Base-by-base conservation (phyloP, 1,140 invertebrate species). In the Acyrthosiphon pisum region DNA sequence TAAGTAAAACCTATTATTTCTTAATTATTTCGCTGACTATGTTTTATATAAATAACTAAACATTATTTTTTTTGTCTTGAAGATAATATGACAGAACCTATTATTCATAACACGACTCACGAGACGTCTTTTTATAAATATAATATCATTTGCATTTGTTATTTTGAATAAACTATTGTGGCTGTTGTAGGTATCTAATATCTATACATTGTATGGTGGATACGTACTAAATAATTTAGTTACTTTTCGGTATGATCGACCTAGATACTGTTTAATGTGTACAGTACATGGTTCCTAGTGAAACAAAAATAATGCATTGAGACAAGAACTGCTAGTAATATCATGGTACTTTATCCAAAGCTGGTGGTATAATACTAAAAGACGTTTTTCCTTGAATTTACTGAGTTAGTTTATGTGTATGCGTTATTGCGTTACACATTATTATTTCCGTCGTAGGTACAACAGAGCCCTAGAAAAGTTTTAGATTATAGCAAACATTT, bases 121-220 rank as follows among this genome's bases (percentile, higher is more conserved):
- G 4, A 20, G 30, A 76, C 11, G 0, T n/a, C 14, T 76, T 76
- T 76, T 76, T n/a, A n/a, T 76, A 30, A 76, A 76, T 18, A 76
- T 76, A 76, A 76, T 76, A n/a, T 76, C 60, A 76, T 76, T 76
- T n/a, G 60, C 60, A 76, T 76, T 76, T n/a, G 60, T n/a, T 76
- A 76, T 76, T 76, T 76, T 76, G n/a, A 76, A 76, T 76, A 76
- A 76, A 76, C n/a, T 76, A 76, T 76, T 76, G 60, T n/a, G 22
- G 50, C 22, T 50, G 18, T 50, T 50, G 18, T 50, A 14, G 48
- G 48, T 50, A 50, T 50, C 48, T 41, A 41, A 41, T 41, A 46
- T 60, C 11, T 76, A 60, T 76, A n/a, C 4, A 76, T 76, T 18
- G 4, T n/a, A 76, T 76, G 14, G 60, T 6, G n/a, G 30, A n/a